These are phyloP conservation scores for Nymphalis c-album DNA, from an alignment of 2,888 invertebrate species.

Conservation along the genomic window DNA sequence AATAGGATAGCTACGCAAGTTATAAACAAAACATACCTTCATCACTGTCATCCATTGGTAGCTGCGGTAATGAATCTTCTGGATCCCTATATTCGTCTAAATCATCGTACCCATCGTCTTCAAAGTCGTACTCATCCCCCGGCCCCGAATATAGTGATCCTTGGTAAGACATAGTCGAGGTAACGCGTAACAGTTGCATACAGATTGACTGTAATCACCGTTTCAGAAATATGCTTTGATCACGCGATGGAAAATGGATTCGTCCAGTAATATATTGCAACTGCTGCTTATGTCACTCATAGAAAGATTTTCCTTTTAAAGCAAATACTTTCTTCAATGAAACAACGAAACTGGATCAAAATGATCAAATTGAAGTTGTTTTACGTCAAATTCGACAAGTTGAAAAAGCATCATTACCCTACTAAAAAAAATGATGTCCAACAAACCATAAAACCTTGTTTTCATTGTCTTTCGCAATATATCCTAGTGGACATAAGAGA, in stretches of 20 bases:
- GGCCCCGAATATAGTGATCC: slow-evolving; percentile 86
- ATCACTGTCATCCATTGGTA: slow-evolving; percentile 82
- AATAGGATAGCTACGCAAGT: slow-evolving; percentile 52
- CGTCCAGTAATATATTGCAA: slow-evolving; percentile 57
- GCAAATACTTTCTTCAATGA: slow-evolving; percentile 50
- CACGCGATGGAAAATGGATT: slow-evolving; percentile 50
- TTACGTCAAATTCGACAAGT: slow-evolving; percentile 70
- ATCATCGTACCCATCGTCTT: slow-evolving; percentile 87
- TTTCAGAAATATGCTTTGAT: slow-evolving; percentile 66
- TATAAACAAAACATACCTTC: slow-evolving; percentile 80
- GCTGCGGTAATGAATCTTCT: slow-evolving; percentile 78
- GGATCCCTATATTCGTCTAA: slow-evolving; percentile 85
- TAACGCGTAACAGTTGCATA: slow-evolving; percentile 81
- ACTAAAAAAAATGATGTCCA: slow-evolving; percentile 35
- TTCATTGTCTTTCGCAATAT: neutral
- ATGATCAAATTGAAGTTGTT: slow-evolving; percentile 70
- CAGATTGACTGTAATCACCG: slow-evolving; percentile 73
- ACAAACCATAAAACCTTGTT: slow-evolving; percentile 13
- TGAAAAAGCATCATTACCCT: slow-evolving; percentile 63
- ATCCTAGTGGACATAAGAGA: slow-evolving; percentile 47
- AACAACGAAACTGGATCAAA: slow-evolving; percentile 67
- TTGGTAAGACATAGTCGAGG: slow-evolving; percentile 84
- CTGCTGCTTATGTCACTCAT: slow-evolving; percentile 66
- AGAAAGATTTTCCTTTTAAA: slow-evolving; percentile 62
- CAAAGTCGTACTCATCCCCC: slow-evolving; percentile 87